These are phyloP conservation scores for Odontomachus brunneus DNA, from an alignment of 1,140 invertebrate species.

Conservation along the genomic window DNA sequence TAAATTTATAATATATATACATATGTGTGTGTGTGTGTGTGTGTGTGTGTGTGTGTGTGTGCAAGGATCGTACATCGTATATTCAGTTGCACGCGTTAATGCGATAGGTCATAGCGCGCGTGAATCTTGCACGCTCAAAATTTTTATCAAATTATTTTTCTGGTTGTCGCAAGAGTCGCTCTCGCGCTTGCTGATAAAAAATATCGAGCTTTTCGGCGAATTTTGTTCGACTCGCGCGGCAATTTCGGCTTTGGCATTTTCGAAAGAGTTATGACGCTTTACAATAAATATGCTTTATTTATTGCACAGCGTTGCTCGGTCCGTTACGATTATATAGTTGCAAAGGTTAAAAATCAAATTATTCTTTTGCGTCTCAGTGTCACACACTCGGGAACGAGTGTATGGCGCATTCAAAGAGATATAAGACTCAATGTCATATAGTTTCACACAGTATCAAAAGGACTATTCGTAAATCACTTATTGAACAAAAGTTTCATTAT, in stretches of 20 bases:
- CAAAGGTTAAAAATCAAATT: too few species aligned
- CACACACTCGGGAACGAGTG: too few species aligned
- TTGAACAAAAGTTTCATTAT: too few species aligned
- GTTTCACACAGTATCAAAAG: too few species aligned
- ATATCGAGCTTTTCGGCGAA: not conserved
- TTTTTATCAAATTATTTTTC: slow-evolving; percentile 10
- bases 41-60: too few species aligned
- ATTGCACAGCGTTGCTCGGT: not conserved
- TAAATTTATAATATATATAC: slow-evolving; percentile 23
- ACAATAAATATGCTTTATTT: slow-evolving; percentile 8
- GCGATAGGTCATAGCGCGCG: not conserved
- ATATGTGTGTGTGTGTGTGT: not conserved
- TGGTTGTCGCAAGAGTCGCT: not conserved
- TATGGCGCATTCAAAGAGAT: too few species aligned
- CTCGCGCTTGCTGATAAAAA: not conserved
- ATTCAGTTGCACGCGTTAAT: slow-evolving; percentile 28
- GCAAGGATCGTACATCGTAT: slow-evolving; percentile 10
- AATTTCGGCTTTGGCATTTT: not conserved
- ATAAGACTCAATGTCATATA: too few species aligned
- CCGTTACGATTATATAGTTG: too few species aligned
- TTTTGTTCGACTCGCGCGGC: too few species aligned
- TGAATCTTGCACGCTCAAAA: slow-evolving; percentile 17
- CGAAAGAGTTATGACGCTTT: not conserved
- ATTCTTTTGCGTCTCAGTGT: too few species aligned
- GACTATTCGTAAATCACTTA: too few species aligned